Evolutionary conservation across 2,797 vertebrate species (phyloP).

Genomic region (Characodon lateralis): DNA sequence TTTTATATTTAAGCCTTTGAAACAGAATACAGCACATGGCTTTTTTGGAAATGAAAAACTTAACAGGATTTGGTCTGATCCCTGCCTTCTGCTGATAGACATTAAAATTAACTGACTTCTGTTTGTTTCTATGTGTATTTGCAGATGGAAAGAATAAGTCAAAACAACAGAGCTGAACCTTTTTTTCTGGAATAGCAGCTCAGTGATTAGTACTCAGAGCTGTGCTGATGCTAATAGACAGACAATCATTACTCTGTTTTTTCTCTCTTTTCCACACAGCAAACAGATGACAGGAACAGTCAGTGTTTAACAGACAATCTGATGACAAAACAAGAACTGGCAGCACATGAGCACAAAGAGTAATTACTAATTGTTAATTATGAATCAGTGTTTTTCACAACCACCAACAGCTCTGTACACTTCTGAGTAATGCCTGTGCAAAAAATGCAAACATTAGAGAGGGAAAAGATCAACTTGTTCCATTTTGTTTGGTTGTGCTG

Average conservation of each 20-base stretch:
- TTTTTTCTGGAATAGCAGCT: conserved; percentile 35
- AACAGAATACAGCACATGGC: conserved; percentile 16
- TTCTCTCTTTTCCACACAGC: conserved; percentile 29
- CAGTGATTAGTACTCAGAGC: conserved; percentile 71
- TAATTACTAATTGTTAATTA: conserved; percentile 60
- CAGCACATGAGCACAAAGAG: conserved; percentile 49
- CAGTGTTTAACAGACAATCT: conserved; percentile 44
- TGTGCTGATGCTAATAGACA: conserved; percentile 53
- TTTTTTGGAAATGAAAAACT: conserved; percentile 47
- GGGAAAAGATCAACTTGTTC: conserved; percentile 19
- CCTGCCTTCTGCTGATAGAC: conserved; percentile 16
- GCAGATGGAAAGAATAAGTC: conserved; percentile 47
- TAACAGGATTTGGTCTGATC: conserved; percentile 50
- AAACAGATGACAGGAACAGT: conserved; percentile 68
- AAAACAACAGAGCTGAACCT: conserved; percentile 43
- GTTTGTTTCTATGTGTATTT: conserved; percentile 21
- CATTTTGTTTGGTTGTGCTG: neutral
- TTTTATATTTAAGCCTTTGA: conserved; percentile 6
- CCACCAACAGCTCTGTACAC: conserved; percentile 34
- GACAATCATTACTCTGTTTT: conserved; percentile 58
- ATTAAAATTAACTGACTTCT: neutral
- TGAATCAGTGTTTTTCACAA: conserved; percentile 47
- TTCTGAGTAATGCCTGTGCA: conserved; percentile 16
- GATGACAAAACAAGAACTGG: conserved; percentile 59
- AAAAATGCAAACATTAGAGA: conserved; percentile 19